Evolutionary conservation across 1,140 invertebrate species (phyloP), one percentile per base, ranked within the genome.

Genomic region (Drosophila mayri): DNA sequence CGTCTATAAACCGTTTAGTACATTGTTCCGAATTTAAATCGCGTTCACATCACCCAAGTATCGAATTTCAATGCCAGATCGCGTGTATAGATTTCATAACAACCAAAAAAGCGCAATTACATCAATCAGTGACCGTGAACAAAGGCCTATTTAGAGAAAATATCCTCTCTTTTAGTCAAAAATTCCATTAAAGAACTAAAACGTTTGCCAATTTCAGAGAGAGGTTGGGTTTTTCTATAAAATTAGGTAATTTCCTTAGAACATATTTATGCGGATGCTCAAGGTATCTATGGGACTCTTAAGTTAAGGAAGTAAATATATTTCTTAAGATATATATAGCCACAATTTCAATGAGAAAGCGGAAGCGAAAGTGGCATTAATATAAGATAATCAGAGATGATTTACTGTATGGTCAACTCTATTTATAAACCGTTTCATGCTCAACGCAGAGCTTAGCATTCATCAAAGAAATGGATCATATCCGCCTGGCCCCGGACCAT

Each of bases 71-170:
- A 87, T 83, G 79, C 43, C 76, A 83, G 57, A 83, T 87, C 57
- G 79, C 64, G 71, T 86, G 80, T 70, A 66, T 70, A 47, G 71
- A 68, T 79, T 76, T 73, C 79, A 70, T 79, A 82, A 73, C 54
- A 73, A 50, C 40, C 9, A 55, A 59, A 54, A 25, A 46, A 41
- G 47, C 50, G 18, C 71, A 87, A 88, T 87, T 87, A 87, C 80
- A 74, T 77, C 84, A 79, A 83, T 83, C 80, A 75, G 64, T 88
- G 84, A 83, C 72, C 83, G 84, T 88, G 67, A 88, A 88, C 72
- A 28, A 22, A 61, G 35, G 28, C 10, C n/a, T 14, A 43, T 49
- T 58, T 41, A 59, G 20, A 43, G 28, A 22, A 37, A 30, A 28
- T 20, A 37, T 14, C 20, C 22, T 43, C 5, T 16, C 30, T 12